phyloP scores from a whole-genome alignment of 2,888 invertebrate species.

The Schizaphis graminum region DNA sequence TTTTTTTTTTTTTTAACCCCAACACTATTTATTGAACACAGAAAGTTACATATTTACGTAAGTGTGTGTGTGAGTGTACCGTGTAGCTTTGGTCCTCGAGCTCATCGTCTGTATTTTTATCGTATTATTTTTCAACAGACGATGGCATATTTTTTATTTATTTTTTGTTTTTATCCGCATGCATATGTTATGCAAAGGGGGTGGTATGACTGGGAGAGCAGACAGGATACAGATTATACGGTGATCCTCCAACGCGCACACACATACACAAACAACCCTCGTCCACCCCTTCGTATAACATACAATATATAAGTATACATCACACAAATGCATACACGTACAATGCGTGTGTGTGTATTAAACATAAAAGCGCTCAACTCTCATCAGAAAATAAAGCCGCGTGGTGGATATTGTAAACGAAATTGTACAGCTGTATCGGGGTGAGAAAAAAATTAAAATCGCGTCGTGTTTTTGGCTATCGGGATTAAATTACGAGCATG shows the following conservation, averaged over 20 bases:
- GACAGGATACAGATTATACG: constrained; percentile 41
- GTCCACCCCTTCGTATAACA: neutral
- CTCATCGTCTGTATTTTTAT: constrained; percentile 52
- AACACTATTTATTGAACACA: constrained; percentile 16
- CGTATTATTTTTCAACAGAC: constrained; percentile 62
- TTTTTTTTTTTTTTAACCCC: constrained; percentile 24
- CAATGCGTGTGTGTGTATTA: neutral
- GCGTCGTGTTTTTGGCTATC: neutral
- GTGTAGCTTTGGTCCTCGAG: constrained; percentile 31
- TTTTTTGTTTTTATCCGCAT: constrained; percentile 9
- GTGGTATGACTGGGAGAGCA: constrained; percentile 20
- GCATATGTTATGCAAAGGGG: neutral
- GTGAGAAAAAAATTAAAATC: constrained; percentile 43
- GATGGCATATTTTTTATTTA: constrained; percentile 35
- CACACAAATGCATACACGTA: neutral
- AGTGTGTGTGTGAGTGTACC: neutral
- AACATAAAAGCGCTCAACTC: constrained; percentile 22
- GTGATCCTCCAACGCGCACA: constrained; percentile 38
- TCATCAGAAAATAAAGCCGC: constrained; percentile 49
- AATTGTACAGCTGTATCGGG: constrained; percentile 28
- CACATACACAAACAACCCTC: neutral
- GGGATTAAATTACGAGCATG: constrained; percentile 11
- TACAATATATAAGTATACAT: neutral
- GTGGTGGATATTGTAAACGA: neutral
- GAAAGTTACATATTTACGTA: neutral